Conservation (phyloP, 1,140 invertebrate species). For the Dendrolimus punctatus region DNA sequence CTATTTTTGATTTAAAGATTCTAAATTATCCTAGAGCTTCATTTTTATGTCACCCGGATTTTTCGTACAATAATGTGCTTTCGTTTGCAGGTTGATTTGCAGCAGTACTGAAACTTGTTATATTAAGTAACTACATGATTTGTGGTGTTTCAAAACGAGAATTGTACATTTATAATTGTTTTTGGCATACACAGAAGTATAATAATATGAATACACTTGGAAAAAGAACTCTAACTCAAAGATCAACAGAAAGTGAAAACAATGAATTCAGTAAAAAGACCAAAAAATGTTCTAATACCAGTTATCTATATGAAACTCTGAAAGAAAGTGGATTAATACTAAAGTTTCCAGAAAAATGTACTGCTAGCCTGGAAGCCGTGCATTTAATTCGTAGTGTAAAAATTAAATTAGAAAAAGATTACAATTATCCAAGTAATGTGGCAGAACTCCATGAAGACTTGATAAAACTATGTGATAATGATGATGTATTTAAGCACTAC, state of each 20-base stretch:
- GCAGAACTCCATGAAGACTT: conserved; percentile 45
- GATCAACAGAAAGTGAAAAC: conserved; percentile 6
- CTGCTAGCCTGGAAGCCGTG: conserved; percentile 34
- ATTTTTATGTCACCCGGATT: too few relatives aligned
- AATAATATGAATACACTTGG: conserved; percentile 12
- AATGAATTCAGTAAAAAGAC: conserved; percentile 21
- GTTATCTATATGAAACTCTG: conserved; percentile 34
- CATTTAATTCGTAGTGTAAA: conserved; percentile 52
- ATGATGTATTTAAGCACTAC: conserved; percentile 48
- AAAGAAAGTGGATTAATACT: conserved; percentile 46
- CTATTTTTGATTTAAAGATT: too few relatives aligned
- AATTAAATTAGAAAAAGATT: conserved; percentile 51
- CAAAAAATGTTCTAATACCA: conserved; percentile 19
- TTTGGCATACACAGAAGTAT: background rate
- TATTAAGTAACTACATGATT: too few relatives aligned
- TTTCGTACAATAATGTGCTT: too few relatives aligned
- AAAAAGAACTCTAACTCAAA: conserved; percentile 23
- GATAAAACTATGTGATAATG: conserved; percentile 39
- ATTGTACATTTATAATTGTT: background rate
- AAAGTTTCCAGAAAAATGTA: conserved; percentile 37
- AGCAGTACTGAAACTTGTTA: too few relatives aligned
- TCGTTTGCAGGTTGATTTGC: too few relatives aligned
- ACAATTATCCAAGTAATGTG: conserved; percentile 56
- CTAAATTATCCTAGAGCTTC: too few relatives aligned
- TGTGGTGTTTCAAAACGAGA: background rate